These are phyloP conservation scores for Linnaemya vulpina DNA, from an alignment of 2,888 invertebrate species.

Conservation along the genomic window DNA sequence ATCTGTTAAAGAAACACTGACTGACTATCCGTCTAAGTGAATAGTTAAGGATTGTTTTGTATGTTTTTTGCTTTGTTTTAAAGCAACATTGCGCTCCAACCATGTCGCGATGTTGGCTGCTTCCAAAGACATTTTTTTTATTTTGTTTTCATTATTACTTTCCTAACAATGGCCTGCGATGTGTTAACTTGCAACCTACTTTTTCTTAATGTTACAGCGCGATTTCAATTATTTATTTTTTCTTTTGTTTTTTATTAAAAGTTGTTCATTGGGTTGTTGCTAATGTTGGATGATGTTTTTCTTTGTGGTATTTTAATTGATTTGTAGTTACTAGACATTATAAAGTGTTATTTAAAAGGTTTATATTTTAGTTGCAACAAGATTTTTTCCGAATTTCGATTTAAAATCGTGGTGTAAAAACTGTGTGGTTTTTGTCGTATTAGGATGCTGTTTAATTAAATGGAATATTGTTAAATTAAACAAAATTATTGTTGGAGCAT, in stretches of 20 bases:
- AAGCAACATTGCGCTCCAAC: constrained; percentile 1
- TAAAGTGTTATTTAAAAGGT: constrained; percentile 70
- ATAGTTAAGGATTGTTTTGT: constrained; percentile 40
- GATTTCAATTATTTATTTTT: constrained; percentile 17
- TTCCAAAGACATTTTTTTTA: constrained; percentile 50
- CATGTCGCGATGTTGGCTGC: constrained; percentile 57
- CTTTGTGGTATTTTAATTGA: constrained; percentile 72
- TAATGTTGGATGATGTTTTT: constrained; percentile 11
- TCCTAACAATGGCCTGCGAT: constrained; percentile 30
- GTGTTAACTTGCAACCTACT: constrained; percentile 66
- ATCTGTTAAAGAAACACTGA: background rate
- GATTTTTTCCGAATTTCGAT: constrained; percentile 15
- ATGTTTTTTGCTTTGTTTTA: background rate
- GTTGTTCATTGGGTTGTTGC: constrained; percentile 42
- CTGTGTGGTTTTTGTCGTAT: constrained; percentile 1
- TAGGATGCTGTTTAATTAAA: constrained; percentile 18
- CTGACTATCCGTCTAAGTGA: constrained; percentile 29
- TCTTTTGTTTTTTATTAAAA: constrained; percentile 23
- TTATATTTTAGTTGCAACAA: constrained; percentile 42
- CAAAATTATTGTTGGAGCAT: constrained; percentile 1
- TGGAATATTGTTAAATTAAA: constrained; percentile 42
- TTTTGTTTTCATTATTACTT: constrained; percentile 28
- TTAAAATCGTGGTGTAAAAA: constrained; percentile 16
- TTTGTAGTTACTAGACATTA: constrained; percentile 72
- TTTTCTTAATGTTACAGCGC: constrained; percentile 50